Evolutionary conservation across 2,888 invertebrate genomes (phyloP).

Genomic region (Holacanthella duospinosa): DNA sequence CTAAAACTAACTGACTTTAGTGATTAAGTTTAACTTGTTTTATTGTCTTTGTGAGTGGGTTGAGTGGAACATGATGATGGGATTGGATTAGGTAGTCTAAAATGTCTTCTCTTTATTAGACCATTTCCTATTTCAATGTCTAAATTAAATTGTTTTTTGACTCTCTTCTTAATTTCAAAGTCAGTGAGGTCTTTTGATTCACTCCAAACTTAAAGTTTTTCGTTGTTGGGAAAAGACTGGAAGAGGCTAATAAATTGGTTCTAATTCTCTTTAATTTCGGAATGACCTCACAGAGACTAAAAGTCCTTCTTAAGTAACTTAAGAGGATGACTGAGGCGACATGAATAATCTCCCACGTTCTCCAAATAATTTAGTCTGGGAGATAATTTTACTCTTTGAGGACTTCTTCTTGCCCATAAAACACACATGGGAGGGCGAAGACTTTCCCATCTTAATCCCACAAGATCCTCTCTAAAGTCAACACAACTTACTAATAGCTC

Average conservation of each 20-base stretch:
- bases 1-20: too few relatives aligned
- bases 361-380: not conserved
- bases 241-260: not conserved
- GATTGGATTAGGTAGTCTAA: too few relatives aligned
- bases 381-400: constrained; percentile 4
- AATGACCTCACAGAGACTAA: not conserved
- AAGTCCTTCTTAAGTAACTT: not conserved
- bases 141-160: too few relatives aligned
- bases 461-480: constrained; percentile 4
- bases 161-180: too few relatives aligned
- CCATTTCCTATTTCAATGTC: too few relatives aligned
- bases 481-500: constrained; percentile 11
- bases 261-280: not conserved
- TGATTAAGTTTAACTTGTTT: too few relatives aligned
- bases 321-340: not conserved
- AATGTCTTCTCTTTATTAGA: too few relatives aligned
- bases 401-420: not conserved
- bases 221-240: not conserved
- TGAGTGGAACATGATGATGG: too few relatives aligned
- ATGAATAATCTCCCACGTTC: constrained; percentile 5
- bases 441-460: not conserved
- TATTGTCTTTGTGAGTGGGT: too few relatives aligned
- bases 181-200: not conserved
- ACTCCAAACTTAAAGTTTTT: not conserved
- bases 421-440: constrained; percentile 3